Evolutionary conservation across 1,140 invertebrate genomes (phyloP).

Genomic region (Hylyphantes graminicola): DNA sequence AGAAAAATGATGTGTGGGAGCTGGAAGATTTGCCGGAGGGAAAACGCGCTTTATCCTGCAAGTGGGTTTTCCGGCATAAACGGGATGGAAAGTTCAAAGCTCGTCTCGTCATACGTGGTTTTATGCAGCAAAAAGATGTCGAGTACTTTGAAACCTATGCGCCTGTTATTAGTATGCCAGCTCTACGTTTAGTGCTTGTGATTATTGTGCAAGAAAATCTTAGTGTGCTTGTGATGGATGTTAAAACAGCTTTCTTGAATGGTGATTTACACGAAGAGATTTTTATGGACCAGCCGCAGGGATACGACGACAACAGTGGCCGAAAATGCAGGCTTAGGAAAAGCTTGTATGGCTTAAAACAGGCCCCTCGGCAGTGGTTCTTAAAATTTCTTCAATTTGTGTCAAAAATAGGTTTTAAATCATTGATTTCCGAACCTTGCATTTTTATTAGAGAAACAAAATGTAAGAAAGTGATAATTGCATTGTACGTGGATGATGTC

Average conservation of each 20-base stretch:
- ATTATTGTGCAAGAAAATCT: conserved; percentile 65
- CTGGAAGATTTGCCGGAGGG: conserved; percentile 6
- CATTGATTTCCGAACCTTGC: too few relatives aligned
- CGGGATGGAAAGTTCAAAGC: conserved; percentile 66
- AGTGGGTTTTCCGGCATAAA: conserved; percentile 45
- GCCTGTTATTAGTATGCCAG: not conserved
- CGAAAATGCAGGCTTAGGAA: conserved; percentile 64
- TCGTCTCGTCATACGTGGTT: conserved; percentile 67
- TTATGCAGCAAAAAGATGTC: conserved; percentile 42
- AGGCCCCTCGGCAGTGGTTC: conserved; percentile 66
- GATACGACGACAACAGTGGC: conserved; percentile 14
- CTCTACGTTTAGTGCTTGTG: conserved; percentile 66
- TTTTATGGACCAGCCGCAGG: conserved; percentile 67
- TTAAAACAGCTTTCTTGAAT: conserved; percentile 69
- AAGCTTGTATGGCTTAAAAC: conserved; percentile 65
- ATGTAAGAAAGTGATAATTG: too few relatives aligned
- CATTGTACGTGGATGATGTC: conserved; percentile 39
- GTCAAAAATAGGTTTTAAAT: too few relatives aligned
- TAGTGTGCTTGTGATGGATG: conserved; percentile 67
- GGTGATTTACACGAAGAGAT: conserved; percentile 67
- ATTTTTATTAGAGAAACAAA: too few relatives aligned
- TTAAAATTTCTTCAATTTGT: conserved; percentile 59
- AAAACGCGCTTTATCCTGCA: not conserved
- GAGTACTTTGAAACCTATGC: too few relatives aligned
- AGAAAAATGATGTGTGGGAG: conserved; percentile 56